Percentiles rank a stretch among this genome's conserved stretches.
Conservation (phyloP, 1,140 invertebrate genomes). For the Lethrus apterus region DNA sequence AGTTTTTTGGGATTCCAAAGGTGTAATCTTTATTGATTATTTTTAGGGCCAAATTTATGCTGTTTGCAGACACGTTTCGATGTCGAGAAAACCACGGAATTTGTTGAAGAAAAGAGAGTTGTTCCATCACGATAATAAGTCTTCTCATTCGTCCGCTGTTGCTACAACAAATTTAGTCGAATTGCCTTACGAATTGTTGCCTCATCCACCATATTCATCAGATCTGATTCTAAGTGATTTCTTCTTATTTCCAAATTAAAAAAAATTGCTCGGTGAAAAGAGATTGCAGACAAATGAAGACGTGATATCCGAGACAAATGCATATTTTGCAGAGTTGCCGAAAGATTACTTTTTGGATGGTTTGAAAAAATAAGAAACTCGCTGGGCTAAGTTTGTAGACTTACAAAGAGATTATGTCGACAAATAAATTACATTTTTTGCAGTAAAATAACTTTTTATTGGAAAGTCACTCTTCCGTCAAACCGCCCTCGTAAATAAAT, state of each 20-base stretch:
- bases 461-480: too few species aligned
- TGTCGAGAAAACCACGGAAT: constrained; percentile 27
- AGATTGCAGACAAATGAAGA: background rate
- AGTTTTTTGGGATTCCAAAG: too few species aligned
- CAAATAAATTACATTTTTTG: too few species aligned
- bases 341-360: background rate
- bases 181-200: constrained; percentile 41
- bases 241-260: constrained; percentile 27
- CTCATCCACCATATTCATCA: constrained; percentile 42
- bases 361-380: background rate
- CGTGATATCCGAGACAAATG: background rate
- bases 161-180: constrained; percentile 34
- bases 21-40: too few species aligned
- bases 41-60: too few species aligned
- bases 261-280: background rate
- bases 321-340: background rate
- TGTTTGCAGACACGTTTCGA: too few species aligned
- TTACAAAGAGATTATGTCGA: background rate
- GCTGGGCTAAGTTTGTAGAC: background rate
- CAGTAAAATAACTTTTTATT: too few species aligned
- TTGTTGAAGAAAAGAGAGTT: constrained; percentile 35
- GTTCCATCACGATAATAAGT: constrained; percentile 39
- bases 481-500: too few species aligned
- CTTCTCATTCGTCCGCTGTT: constrained; percentile 18
- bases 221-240: constrained; percentile 43